Percentiles rank a stretch among this genome's conserved stretches.
phyloP scores from a whole-genome alignment of 1,140 invertebrate species.

The Zophobas morio region DNA sequence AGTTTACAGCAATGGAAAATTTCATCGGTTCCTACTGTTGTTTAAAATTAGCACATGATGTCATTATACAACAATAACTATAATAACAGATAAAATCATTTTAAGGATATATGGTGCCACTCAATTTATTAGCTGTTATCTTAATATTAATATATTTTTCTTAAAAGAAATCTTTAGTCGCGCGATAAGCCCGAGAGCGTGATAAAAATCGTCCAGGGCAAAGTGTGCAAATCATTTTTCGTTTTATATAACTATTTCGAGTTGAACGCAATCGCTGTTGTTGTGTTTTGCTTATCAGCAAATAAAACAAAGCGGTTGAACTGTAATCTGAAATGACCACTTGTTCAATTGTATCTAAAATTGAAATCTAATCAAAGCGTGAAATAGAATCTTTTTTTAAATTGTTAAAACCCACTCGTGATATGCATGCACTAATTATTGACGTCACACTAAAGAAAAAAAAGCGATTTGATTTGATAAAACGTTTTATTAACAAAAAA shows the following conservation, averaged over 20 bases:
- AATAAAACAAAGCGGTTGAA: constrained; percentile 7
- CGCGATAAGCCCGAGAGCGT: no score
- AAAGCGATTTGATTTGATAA: neutral
- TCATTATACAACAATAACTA: no score
- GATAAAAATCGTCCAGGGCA: neutral
- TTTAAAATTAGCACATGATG: no score
- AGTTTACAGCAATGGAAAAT: no score
- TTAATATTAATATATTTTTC: no score
- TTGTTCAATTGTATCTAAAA: constrained; percentile 27
- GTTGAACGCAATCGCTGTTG: neutral
- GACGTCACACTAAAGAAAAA: constrained; percentile 10
- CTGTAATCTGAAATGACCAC: constrained; percentile 11
- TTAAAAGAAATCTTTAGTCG: no score
- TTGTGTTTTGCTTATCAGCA: constrained; percentile 10
- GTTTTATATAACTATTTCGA: neutral
- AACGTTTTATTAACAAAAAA: constrained; percentile 31
- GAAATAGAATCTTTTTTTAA: constrained; percentile 1
- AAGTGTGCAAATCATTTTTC: no score
- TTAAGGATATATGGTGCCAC: no score
- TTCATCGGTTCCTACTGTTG: no score
- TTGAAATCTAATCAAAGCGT: constrained; percentile 28
- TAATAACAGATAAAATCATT: no score
- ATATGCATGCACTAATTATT: constrained; percentile 2
- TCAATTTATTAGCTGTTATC: no score
- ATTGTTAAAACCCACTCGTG: neutral